These are phyloP conservation scores for Alcedo atthis DNA, from an alignment of 2,797 vertebrate genomes.

Conservation along the genomic window DNA sequence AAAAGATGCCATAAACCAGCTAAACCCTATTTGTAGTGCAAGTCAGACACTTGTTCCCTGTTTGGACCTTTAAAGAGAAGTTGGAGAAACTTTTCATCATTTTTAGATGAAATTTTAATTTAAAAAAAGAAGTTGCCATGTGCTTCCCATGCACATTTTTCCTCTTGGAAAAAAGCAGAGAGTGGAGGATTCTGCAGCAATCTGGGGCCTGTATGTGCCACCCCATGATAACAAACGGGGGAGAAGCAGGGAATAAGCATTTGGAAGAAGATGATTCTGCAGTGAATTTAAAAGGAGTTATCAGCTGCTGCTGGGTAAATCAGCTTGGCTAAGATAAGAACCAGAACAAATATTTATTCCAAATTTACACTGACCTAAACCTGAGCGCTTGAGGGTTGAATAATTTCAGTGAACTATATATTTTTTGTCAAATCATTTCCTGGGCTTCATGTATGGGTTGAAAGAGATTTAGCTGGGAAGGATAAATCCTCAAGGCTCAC, in stretches of 20 bases:
- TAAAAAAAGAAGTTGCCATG: background rate
- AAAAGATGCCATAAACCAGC: background rate
- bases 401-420: slow-evolving; percentile 39
- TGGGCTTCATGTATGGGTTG: slow-evolving; percentile 28
- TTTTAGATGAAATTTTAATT: background rate
- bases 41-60: background rate
- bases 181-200: background rate
- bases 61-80: background rate
- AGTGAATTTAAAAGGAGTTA: slow-evolving; percentile 49
- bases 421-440: slow-evolving; percentile 47
- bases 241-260: background rate
- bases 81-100: background rate
- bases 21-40: background rate
- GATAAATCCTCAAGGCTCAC: slow-evolving; percentile 43
- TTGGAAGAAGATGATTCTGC: slow-evolving; percentile 24
- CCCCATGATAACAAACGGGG: background rate
- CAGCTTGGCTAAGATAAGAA: slow-evolving; percentile 57
- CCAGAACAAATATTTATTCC: slow-evolving; percentile 66
- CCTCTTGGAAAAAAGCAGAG: background rate
- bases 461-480: slow-evolving; percentile 42
- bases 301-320: slow-evolving; percentile 59
- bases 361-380: slow-evolving; percentile 70
- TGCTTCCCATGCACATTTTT: background rate
- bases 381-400: slow-evolving; percentile 33
- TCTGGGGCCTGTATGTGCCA: background rate